Conservation (phyloP, 2,113 vertebrate genomes). For the Pogonocichla stellata region DNA sequence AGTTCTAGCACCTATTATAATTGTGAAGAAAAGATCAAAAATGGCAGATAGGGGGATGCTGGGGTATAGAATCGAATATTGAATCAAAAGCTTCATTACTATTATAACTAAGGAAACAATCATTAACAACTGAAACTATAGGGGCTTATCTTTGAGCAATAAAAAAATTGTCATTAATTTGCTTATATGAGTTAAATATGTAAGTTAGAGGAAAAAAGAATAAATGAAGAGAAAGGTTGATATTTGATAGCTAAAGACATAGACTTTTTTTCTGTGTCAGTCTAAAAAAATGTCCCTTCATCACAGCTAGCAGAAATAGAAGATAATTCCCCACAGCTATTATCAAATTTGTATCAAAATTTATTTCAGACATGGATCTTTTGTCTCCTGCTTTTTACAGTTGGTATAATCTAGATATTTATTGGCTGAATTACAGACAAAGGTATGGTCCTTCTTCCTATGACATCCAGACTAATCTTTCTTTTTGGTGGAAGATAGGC, state of each 20-base stretch:
- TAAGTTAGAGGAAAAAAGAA: background rate
- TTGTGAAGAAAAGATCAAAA: background rate
- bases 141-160: background rate
- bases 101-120: background rate
- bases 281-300: background rate
- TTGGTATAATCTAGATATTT: background rate
- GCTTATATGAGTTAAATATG: background rate
- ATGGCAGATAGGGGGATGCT: background rate
- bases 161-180: background rate
- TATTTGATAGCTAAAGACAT: background rate
- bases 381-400: background rate
- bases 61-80: background rate
- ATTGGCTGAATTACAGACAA: background rate
- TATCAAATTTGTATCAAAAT: background rate
- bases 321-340: background rate
- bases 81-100: background rate
- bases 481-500: background rate
- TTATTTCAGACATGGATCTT: background rate
- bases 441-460: background rate
- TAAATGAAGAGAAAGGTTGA: background rate
- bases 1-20: background rate
- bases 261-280: background rate
- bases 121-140: background rate
- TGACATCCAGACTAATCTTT: background rate
- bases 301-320: background rate